These are phyloP conservation scores for Calliphora vicina DNA, from an alignment of 1,140 invertebrate genomes.

Conservation along the genomic window DNA sequence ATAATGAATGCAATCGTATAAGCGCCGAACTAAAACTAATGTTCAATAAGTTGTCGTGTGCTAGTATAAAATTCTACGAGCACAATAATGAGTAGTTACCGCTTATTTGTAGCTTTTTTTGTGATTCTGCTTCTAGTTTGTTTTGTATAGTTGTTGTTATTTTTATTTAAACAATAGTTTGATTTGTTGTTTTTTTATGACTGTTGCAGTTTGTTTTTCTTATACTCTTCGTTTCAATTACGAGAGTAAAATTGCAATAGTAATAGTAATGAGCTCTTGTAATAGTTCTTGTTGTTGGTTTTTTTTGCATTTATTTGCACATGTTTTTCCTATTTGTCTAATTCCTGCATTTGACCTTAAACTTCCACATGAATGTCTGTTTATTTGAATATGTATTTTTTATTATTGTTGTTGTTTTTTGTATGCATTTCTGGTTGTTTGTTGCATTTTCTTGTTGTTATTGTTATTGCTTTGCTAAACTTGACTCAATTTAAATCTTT, in stretches of 20 bases:
- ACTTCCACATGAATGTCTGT: background rate
- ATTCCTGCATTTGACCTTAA: background rate
- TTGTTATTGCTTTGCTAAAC: background rate
- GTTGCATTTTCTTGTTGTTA: background rate
- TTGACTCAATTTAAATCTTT: constrained; percentile 3
- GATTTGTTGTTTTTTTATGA: background rate
- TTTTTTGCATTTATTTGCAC: background rate
- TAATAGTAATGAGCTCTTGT: background rate
- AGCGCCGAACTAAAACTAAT: background rate
- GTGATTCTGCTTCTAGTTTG: too few relatives aligned
- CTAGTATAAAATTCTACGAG: background rate
- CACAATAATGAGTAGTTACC: background rate
- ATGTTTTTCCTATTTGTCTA: background rate
- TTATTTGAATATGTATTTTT: background rate
- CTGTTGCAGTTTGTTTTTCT: background rate
- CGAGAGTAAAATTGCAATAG: background rate
- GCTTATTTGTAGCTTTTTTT: background rate
- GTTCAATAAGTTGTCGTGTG: background rate
- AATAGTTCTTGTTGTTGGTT: background rate
- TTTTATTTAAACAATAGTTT: background rate
- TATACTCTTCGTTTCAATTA: background rate
- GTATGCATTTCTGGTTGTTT: background rate
- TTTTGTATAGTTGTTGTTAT: background rate
- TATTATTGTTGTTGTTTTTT: background rate
- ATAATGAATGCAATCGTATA: background rate